phyloP scores from a whole-genome alignment of 2,113 vertebrate genomes.

The Monopterus albus region DNA sequence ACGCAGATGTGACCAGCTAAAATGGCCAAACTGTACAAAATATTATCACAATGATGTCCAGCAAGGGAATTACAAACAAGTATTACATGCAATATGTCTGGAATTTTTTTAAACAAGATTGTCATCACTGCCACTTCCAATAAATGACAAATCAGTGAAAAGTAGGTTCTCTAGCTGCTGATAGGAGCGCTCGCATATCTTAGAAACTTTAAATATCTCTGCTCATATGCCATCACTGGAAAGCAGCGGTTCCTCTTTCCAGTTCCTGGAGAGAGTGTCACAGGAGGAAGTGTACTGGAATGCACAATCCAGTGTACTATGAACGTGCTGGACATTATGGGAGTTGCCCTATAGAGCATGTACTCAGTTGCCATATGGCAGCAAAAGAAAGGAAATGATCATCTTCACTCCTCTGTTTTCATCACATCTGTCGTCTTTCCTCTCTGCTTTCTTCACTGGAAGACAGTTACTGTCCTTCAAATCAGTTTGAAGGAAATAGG shows the following conservation, averaged over 20 bases:
- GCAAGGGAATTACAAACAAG: slow-evolving; percentile 33
- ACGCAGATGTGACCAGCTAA: slow-evolving; percentile 58
- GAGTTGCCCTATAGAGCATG: slow-evolving; percentile 2
- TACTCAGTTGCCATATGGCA: slow-evolving; percentile 21
- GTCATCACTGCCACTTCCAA: not conserved
- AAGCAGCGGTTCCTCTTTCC: slow-evolving; percentile 48
- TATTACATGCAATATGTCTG: not conserved
- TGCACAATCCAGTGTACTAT: not conserved
- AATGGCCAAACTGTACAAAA: slow-evolving; percentile 45
- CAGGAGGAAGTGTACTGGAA: slow-evolving; percentile 41
- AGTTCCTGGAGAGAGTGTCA: slow-evolving; percentile 24
- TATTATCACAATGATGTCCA: slow-evolving; percentile 30
- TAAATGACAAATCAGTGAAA: slow-evolving; percentile 31
- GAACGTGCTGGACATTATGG: slow-evolving; percentile 18
- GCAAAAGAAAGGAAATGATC: not conserved
- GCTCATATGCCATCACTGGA: slow-evolving; percentile 32
- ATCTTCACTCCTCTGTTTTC: not conserved
- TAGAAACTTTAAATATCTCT: slow-evolving; percentile 49
- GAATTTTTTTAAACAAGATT: not conserved
- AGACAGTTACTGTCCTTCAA: no score
- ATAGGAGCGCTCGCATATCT: slow-evolving; percentile 31
- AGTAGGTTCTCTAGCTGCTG: slow-evolving; percentile 21
- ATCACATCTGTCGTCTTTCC: not conserved
- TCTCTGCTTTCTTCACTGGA: no score
- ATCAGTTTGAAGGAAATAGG: no score